Conservation (phyloP, 1,140 invertebrate species). For the Listronotus bonariensis region DNA sequence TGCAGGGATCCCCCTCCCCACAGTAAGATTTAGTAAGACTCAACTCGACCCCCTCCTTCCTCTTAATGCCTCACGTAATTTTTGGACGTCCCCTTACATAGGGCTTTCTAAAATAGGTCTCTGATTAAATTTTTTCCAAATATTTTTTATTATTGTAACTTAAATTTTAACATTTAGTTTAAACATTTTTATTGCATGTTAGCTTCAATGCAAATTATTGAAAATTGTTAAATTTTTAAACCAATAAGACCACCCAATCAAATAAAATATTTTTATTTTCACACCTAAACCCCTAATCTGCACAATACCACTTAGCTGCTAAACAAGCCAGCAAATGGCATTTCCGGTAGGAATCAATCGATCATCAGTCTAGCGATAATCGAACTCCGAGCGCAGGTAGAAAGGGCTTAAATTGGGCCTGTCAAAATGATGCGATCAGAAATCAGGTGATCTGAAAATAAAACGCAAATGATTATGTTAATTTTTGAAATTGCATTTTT, state of each 20-base stretch:
- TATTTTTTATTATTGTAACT: no score
- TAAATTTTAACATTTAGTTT: no score
- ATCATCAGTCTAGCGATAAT: slow-evolving; percentile 23
- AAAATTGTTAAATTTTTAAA: not conserved
- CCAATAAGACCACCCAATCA: not conserved
- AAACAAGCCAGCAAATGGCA: slow-evolving; percentile 32
- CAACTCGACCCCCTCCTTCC: no score
- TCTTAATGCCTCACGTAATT: no score
- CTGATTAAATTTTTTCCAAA: no score
- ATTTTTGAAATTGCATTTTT: slow-evolving; percentile 11
- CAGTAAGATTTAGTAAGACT: no score
- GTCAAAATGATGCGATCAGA: slow-evolving; percentile 31
- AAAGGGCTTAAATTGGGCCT: slow-evolving; percentile 23
- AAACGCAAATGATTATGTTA: slow-evolving; percentile 5
- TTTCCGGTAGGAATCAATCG: slow-evolving; percentile 35
- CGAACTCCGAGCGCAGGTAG: slow-evolving; percentile 24
- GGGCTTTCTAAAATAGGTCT: no score
- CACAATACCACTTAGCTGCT: slow-evolving; percentile 21
- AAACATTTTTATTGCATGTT: no score
- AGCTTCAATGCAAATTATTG: no score
- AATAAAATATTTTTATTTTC: slow-evolving; percentile 6
- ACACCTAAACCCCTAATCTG: slow-evolving; percentile 14
- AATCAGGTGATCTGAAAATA: slow-evolving; percentile 24
- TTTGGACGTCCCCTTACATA: no score
- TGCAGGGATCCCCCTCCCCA: no score